Evolutionary conservation across 2,888 invertebrate genomes (phyloP).

Genomic region (Rotaria magnacalcarata): DNA sequence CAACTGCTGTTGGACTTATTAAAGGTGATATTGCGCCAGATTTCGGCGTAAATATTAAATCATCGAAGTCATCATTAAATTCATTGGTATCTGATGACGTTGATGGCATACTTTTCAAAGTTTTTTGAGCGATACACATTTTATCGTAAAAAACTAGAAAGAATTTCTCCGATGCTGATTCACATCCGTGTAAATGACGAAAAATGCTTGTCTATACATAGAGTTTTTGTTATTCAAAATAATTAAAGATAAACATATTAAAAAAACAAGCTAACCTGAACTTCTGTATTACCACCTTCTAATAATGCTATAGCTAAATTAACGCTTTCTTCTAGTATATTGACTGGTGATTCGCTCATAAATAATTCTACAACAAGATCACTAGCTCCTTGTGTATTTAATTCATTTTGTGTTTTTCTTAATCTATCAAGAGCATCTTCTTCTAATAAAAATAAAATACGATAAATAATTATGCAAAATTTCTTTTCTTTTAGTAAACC

Average conservation of each 20-base stretch:
- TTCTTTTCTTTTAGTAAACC: background rate
- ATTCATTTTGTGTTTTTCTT: constrained; percentile 62
- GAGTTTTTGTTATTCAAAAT: too few relatives aligned
- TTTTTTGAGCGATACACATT: constrained; percentile 86
- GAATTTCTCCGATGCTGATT: constrained; percentile 78
- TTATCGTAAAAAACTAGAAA: constrained; percentile 90
- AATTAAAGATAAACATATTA: constrained; percentile 16
- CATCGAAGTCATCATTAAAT: background rate
- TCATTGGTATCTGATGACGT: constrained; percentile 30
- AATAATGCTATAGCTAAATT: constrained; percentile 89
- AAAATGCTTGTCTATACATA: constrained; percentile 71
- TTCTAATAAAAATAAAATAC: background rate
- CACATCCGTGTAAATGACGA: constrained; percentile 74
- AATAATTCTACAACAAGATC: constrained; percentile 93
- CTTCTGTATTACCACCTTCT: constrained; percentile 88
- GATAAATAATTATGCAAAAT: too few relatives aligned
- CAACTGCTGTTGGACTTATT: background rate
- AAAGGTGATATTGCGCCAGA: background rate
- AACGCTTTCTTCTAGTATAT: constrained; percentile 87
- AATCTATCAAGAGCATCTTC: constrained; percentile 47
- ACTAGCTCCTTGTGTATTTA: constrained; percentile 90
- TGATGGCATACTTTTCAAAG: constrained; percentile 64
- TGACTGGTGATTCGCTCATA: constrained; percentile 75
- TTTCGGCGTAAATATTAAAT: background rate
- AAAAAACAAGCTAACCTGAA: constrained; percentile 64